Percentiles rank a stretch among this genome's conserved stretches.
Conservation (phyloP, 2,113 vertebrate species). For the Microcebus ravelobensis region DNA sequence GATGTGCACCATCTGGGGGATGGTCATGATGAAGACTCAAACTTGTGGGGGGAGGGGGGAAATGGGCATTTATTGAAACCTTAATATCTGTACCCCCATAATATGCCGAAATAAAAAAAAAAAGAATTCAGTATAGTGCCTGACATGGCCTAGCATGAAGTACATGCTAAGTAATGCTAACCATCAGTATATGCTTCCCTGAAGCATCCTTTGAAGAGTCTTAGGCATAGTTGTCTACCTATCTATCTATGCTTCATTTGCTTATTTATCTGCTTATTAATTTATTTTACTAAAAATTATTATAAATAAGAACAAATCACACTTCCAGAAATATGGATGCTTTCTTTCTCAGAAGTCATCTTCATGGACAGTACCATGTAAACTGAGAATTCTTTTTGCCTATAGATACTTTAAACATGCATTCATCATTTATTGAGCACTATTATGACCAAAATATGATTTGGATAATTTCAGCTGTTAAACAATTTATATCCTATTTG, state of each 20-base stretch:
- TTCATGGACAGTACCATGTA: not conserved
- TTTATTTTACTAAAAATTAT: not conserved
- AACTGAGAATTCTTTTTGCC: not conserved
- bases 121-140: not conserved
- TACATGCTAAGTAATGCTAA: not conserved
- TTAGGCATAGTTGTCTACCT: not conserved
- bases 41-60: too few species aligned
- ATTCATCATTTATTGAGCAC: not conserved
- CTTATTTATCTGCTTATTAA: not conserved
- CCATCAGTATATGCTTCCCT: not conserved
- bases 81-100: too few species aligned
- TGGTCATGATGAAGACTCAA: too few species aligned
- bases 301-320: not conserved
- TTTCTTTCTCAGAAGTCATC: not conserved
- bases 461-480: not conserved
- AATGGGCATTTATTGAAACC: too few species aligned
- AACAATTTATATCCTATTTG: not conserved
- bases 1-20: too few species aligned
- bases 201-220: not conserved
- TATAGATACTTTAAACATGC: not conserved
- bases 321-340: not conserved
- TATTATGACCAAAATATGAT: not conserved
- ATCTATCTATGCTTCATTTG: not conserved
- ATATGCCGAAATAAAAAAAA: too few species aligned
- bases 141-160: not conserved